phyloP scores from a whole-genome alignment of 1,140 invertebrate genomes.

The Tetramorium parvispinum region DNA sequence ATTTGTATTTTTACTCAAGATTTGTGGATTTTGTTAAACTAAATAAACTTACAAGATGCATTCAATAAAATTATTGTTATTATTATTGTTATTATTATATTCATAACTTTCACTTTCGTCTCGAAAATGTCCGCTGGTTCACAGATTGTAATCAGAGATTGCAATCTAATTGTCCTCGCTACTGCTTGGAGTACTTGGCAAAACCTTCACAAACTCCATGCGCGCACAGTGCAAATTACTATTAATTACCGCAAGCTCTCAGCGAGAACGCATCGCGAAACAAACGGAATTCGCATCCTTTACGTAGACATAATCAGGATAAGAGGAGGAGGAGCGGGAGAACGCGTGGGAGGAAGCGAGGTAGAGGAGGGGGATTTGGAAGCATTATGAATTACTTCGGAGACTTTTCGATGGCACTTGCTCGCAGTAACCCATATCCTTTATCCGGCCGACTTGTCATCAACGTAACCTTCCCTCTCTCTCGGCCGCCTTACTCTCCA shows the following conservation, averaged over 20 bases:
- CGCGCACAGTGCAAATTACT: conserved; percentile 28
- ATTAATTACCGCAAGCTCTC: conserved; percentile 45
- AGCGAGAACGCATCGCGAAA: neutral
- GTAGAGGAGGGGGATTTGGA: neutral
- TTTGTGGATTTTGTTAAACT: neutral
- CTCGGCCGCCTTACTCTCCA: neutral
- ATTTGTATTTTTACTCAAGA: neutral
- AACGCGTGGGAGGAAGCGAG: too few species aligned
- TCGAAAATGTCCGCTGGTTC: neutral
- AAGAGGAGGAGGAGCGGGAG: neutral
- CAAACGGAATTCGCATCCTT: conserved; percentile 11
- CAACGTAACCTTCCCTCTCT: neutral
- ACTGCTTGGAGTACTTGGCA: conserved; percentile 26
- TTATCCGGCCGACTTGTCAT: conserved; percentile 6
- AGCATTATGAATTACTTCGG: conserved; percentile 43
- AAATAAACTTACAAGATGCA: neutral
- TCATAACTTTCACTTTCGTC: neutral
- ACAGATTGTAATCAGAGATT: conserved; percentile 34
- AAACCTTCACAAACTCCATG: conserved; percentile 34
- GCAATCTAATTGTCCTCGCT: conserved; percentile 41
- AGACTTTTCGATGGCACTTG: conserved; percentile 25
- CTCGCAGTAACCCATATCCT: conserved; percentile 50
- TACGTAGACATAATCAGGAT: neutral
- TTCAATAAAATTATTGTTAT: neutral
- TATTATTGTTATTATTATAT: neutral